Conservation (phyloP, 1,140 invertebrate genomes). For the Procambarus clarkii region DNA sequence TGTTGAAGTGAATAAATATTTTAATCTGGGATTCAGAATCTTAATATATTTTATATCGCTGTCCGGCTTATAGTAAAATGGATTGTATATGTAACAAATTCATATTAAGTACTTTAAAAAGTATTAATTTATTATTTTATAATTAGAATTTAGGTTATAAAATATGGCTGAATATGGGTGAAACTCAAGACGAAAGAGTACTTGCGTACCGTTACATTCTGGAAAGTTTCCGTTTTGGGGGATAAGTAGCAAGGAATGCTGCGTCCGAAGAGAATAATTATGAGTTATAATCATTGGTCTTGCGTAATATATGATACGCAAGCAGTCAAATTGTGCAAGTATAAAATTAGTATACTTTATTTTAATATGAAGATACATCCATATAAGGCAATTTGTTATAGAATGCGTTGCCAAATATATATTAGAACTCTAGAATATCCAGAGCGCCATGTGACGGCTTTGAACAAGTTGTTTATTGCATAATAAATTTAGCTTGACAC, state of each 20-base stretch:
- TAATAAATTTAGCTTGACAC: not conserved
- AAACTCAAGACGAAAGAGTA: too few species aligned
- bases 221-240: conserved; percentile 17
- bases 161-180: too few species aligned
- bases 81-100: too few species aligned
- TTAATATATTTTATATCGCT: too few species aligned
- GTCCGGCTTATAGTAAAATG: too few species aligned
- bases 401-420: conserved; percentile 27
- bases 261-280: conserved; percentile 6
- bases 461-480: not conserved
- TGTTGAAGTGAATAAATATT: too few species aligned
- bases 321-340: not conserved
- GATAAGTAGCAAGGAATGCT: conserved; percentile 16
- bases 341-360: not conserved
- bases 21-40: too few species aligned
- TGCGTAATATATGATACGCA: not conserved
- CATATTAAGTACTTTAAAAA: too few species aligned
- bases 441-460: conserved; percentile 26
- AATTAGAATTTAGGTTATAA: too few species aligned
- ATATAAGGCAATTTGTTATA: not conserved
- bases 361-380: not conserved
- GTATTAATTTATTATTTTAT: too few species aligned
- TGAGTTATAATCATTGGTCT: not conserved
- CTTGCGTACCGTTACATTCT: not conserved
- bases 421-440: conserved; percentile 14